These are phyloP conservation scores for Platichthys flesus DNA, from an alignment of 2,113 vertebrate genomes.

Conservation along the genomic window DNA sequence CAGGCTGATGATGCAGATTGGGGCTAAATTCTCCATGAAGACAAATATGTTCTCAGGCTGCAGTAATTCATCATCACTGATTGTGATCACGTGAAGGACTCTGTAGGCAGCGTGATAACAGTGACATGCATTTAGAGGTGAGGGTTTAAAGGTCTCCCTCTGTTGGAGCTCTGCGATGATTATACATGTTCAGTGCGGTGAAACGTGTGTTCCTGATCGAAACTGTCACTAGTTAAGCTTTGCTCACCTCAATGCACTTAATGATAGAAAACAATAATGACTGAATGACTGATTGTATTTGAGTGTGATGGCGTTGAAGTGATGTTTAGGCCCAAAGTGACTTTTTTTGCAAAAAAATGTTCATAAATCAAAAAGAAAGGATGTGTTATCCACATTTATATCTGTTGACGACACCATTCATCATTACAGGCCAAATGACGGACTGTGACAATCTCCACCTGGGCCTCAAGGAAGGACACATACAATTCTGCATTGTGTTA, in stretches of 20 bases:
- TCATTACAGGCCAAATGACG: constrained; percentile 22
- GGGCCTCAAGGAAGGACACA: constrained; percentile 13
- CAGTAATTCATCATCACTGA: constrained; percentile 49
- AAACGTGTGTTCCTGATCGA: constrained; percentile 18
- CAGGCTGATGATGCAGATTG: constrained; percentile 19
- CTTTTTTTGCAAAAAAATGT: no score
- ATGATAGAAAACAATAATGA: constrained; percentile 1
- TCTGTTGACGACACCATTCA: constrained; percentile 24
- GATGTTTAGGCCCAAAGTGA: no score
- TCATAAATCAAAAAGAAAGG: no score
- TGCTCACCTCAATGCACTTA: constrained; percentile 5
- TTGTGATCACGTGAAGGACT: constrained; percentile 44
- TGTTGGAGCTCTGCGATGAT: constrained; percentile 3
- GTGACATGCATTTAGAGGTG: background rate
- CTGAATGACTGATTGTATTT: background rate
- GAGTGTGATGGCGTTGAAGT: no score
- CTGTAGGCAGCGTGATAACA: constrained; percentile 24
- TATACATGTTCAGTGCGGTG: background rate
- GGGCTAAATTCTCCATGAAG: constrained; percentile 53
- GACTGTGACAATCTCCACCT: constrained; percentile 39
- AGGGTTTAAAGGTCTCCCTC: constrained; percentile 19
- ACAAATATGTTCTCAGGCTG: constrained; percentile 36
- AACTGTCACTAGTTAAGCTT: constrained; percentile 7
- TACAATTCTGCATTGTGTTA: constrained; percentile 32
- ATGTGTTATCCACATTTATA: constrained; percentile 9